A percentile compares a stretch with the other conserved stretches of the same genome.
phyloP scores from a whole-genome alignment of 2,113 vertebrate species.

The Nothoprocta pentlandii region DNA sequence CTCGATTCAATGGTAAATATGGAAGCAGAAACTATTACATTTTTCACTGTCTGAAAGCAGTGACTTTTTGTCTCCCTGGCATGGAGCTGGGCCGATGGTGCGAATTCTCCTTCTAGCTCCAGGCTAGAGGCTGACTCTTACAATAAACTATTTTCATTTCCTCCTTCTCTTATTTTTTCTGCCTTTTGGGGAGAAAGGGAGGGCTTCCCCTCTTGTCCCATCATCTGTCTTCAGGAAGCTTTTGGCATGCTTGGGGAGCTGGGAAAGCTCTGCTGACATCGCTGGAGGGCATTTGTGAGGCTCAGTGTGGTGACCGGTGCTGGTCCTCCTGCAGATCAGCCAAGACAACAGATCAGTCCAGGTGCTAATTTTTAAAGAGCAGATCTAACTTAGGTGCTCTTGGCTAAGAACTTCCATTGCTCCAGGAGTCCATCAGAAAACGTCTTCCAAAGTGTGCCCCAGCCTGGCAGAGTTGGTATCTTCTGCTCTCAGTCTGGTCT shows the following conservation, averaged over 20 bases:
- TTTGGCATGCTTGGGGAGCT: not conserved
- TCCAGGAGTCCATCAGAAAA: not conserved
- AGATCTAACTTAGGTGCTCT: not conserved
- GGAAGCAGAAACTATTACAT: not conserved
- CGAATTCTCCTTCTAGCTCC: not conserved
- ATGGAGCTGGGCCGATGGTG: not conserved
- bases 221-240: not conserved
- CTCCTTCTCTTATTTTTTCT: not conserved
- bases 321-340: not conserved
- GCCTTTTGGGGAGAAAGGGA: not conserved
- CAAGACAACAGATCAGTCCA: not conserved
- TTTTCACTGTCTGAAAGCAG: not conserved
- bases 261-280: not conserved
- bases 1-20: not conserved
- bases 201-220: not conserved
- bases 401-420: not conserved
- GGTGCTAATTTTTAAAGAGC: not conserved
- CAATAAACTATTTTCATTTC: not conserved
- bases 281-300: fast-evolving
- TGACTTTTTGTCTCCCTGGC: not conserved
- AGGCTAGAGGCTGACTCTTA: not conserved
- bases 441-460: not conserved
- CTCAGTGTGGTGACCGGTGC: not conserved
- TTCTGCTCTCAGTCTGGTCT: not conserved
- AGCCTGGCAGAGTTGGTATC: not conserved